Evolutionary conservation across 2,113 vertebrate genomes (phyloP).

Genomic region (Labeo catla): DNA sequence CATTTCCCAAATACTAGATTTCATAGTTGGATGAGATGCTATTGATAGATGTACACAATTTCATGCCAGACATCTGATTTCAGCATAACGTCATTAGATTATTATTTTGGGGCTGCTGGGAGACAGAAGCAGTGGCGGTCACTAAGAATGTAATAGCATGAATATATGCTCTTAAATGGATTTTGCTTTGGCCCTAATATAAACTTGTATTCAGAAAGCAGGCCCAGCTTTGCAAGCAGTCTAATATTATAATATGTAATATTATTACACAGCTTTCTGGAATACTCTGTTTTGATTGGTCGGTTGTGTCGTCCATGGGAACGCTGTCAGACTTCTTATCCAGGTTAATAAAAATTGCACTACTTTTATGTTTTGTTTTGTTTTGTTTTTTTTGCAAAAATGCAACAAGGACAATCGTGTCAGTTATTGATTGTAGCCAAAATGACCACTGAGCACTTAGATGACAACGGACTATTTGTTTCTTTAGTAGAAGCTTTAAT

Average conservation of each 20-base stretch:
- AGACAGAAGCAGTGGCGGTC: neutral
- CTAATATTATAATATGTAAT: neutral
- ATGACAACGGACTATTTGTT: neutral
- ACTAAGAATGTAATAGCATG: neutral
- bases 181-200: neutral
- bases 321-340: neutral
- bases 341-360: neutral
- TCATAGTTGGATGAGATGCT: conserved; percentile 2
- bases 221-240: neutral
- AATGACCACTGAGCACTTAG: neutral
- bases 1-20: conserved; percentile 40
- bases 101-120: conserved; percentile 7
- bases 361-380: neutral
- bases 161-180: conserved; percentile 9
- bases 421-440: neutral
- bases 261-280: neutral
- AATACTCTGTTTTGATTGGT: neutral
- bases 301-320: neutral
- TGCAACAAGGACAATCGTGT: too few relatives aligned
- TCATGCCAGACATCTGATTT: conserved; percentile 25
- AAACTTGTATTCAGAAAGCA: neutral
- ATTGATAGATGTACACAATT: conserved; percentile 4
- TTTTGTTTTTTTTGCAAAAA: neutral
- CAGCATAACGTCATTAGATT: neutral
- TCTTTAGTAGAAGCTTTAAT: neutral